Conservation (phyloP, 2,113 vertebrate species). For the Harpagus bidentatus region DNA sequence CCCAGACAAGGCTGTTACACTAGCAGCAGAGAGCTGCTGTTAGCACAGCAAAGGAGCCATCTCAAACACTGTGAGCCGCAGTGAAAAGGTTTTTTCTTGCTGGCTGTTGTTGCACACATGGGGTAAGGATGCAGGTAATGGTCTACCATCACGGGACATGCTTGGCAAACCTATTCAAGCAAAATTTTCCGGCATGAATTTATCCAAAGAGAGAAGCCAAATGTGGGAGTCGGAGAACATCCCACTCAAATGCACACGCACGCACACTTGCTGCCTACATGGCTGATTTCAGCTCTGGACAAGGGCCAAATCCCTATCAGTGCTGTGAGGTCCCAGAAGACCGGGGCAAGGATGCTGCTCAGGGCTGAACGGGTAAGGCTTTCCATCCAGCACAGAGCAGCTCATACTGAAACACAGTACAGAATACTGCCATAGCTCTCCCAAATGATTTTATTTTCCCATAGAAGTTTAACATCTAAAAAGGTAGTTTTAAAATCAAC, state of each 20-base stretch:
- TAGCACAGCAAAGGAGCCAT: not conserved
- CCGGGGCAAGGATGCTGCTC: not conserved
- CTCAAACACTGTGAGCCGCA: not conserved
- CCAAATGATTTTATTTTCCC: not conserved
- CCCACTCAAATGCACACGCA: not conserved
- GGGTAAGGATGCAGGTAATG: not conserved
- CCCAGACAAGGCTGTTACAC: not conserved
- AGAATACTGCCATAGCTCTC: not conserved
- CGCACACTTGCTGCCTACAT: not conserved
- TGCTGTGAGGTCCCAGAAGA: not conserved
- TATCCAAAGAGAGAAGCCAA: not conserved
- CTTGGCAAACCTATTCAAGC: not conserved
- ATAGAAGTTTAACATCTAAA: not conserved
- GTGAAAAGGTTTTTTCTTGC: not conserved
- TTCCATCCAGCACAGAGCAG: not conserved
- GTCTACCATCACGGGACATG: not conserved
- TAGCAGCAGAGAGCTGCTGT: not conserved
- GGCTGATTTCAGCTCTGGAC: not conserved
- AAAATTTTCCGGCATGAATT: not conserved
- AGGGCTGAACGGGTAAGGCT: not conserved
- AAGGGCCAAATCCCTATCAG: not conserved
- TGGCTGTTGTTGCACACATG: rapidly evolving
- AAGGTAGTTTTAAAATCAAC: not conserved
- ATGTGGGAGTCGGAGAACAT: not conserved
- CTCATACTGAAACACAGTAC: not conserved